Percentiles rank a stretch among this genome's conserved stretches.
Evolutionary conservation across 2,797 vertebrate species (phyloP).

Genomic region (Acanthopagrus latus): DNA sequence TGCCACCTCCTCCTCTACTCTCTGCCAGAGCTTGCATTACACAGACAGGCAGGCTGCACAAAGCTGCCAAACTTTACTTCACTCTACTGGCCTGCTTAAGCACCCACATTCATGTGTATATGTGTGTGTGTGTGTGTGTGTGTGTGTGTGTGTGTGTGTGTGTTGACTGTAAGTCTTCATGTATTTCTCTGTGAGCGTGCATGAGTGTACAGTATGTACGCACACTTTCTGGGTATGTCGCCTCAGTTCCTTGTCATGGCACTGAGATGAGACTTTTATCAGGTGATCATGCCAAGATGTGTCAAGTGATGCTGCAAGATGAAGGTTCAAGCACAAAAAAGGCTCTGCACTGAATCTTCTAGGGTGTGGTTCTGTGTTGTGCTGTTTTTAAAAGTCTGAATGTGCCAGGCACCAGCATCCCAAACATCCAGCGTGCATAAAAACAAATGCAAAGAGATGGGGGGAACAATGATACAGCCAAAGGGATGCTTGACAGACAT

Average conservation of each 20-base stretch:
- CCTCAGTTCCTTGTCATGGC: slow-evolving; percentile 32
- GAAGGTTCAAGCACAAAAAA: slow-evolving; percentile 23
- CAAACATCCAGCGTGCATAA: slow-evolving; percentile 31
- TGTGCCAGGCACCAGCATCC: slow-evolving; percentile 18
- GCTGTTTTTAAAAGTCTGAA: slow-evolving; percentile 35
- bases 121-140: neutral
- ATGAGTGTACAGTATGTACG: slow-evolving; percentile 20
- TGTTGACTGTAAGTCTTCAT: slow-evolving; percentile 21
- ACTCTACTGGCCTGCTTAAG: slow-evolving; percentile 53
- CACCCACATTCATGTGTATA: slow-evolving; percentile 29
- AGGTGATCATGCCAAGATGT: slow-evolving; percentile 35
- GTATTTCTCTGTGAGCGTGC: slow-evolving; percentile 27
- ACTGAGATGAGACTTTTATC: slow-evolving; percentile 52
- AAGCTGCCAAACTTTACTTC: slow-evolving; percentile 67
- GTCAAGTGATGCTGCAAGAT: slow-evolving; percentile 35
- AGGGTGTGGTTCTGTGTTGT: slow-evolving; percentile 34
- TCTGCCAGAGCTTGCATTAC: slow-evolving; percentile 49
- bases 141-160: slow-evolving; percentile 7
- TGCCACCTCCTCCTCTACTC: slow-evolving; percentile 51
- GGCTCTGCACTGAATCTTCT: slow-evolving; percentile 5
- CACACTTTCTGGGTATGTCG: slow-evolving; percentile 14
- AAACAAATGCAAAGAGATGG: slow-evolving; percentile 29
- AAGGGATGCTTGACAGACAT: slow-evolving; percentile 49
- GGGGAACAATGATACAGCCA: slow-evolving; percentile 34
- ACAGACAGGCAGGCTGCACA: slow-evolving; percentile 46